phyloP scores from a whole-genome alignment of 2,113 vertebrate species.

The Nothobranchius kuhntae region DNA sequence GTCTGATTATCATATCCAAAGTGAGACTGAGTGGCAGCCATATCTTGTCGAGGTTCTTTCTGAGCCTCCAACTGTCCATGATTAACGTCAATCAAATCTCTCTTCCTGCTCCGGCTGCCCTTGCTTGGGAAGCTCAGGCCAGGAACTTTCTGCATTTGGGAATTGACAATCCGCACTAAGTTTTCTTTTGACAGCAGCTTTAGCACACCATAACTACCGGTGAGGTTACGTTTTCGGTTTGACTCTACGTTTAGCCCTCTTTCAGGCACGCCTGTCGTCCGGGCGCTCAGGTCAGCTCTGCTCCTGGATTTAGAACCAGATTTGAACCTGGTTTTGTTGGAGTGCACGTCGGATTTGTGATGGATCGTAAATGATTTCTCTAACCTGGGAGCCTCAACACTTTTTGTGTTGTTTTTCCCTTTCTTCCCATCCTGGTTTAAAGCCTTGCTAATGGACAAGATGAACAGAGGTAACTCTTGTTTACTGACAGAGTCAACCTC shows the following conservation, averaged over 20 bases:
- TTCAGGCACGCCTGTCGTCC: constrained; percentile 62
- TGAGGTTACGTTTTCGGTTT: constrained; percentile 74
- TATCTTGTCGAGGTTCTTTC: constrained; percentile 70
- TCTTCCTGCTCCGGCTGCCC: constrained; percentile 77
- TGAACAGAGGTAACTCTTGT: constrained; percentile 39
- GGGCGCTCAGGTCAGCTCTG: constrained; percentile 57
- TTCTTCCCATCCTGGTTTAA: constrained; percentile 56
- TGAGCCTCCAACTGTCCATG: constrained; percentile 66
- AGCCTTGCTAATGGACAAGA: constrained; percentile 38
- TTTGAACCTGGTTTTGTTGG: constrained; percentile 76
- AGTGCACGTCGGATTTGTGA: constrained; percentile 65
- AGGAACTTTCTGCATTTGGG: constrained; percentile 74
- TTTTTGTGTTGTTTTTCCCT: constrained; percentile 69
- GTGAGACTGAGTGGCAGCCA: constrained; percentile 64
- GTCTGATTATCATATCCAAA: constrained; percentile 71
- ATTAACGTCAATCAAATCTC: constrained; percentile 80
- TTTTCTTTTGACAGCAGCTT: constrained; percentile 79
- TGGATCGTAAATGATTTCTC: constrained; percentile 65
- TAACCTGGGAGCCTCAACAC: constrained; percentile 34
- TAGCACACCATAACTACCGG: constrained; percentile 72
- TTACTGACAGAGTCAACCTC: constrained; percentile 60
- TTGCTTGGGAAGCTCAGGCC: constrained; percentile 71
- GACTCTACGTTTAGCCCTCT: constrained; percentile 60
- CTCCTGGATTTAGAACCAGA: constrained; percentile 54
- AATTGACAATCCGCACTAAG: constrained; percentile 80